phyloP scores from a whole-genome alignment of 1,140 invertebrate species.

The Drosophila carrolli region DNA sequence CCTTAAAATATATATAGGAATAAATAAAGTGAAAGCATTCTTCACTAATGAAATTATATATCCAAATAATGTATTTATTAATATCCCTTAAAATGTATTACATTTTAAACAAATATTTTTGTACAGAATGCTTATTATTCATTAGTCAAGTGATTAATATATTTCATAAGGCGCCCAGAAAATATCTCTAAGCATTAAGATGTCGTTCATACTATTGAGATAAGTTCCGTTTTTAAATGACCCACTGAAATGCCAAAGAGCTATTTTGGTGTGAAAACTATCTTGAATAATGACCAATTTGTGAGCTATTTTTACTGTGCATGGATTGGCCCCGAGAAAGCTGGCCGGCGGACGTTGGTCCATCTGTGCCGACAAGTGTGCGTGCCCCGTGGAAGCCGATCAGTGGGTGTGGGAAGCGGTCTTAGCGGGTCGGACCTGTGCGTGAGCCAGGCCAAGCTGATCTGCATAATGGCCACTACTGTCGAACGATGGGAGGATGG shows the following conservation, averaged over 20 bases:
- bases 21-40: too few species aligned
- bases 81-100: too few species aligned
- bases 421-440: constrained; percentile 27
- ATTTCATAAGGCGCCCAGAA: too few species aligned
- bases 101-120: too few species aligned
- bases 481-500: constrained; percentile 29
- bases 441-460: constrained; percentile 47
- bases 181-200: not conserved
- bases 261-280: constrained; percentile 19
- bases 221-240: constrained; percentile 4
- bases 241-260: constrained; percentile 6
- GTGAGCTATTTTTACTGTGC: constrained; percentile 25
- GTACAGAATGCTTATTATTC: too few species aligned
- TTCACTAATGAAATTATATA: too few species aligned
- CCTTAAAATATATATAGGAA: too few species aligned
- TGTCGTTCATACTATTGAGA: not conserved
- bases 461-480: constrained; percentile 66
- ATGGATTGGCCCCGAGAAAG: constrained; percentile 65
- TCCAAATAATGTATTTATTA: too few species aligned
- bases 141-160: too few species aligned
- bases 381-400: constrained; percentile 16
- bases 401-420: constrained; percentile 47
- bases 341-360: constrained; percentile 37
- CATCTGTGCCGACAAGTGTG: constrained; percentile 64
- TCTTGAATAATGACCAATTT: constrained; percentile 24